Evolutionary conservation across 2,113 vertebrate genomes (phyloP), one percentile per base, ranked within the genome.

Genomic region (Hipposideros armiger): DNA sequence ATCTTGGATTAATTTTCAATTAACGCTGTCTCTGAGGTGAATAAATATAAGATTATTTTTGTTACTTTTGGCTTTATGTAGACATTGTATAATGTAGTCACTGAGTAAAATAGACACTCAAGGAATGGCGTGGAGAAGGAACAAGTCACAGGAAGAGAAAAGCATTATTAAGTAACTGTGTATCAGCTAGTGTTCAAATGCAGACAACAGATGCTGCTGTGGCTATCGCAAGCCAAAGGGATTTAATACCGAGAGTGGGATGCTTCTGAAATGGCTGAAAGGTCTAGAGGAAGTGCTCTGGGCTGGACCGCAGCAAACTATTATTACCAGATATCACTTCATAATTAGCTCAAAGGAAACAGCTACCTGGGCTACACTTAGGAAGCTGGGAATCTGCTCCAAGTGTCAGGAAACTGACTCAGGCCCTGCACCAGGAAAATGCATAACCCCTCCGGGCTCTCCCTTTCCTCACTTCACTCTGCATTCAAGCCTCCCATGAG

Each of bases 1-100:
- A 13, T 84, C 66, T 40, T 60, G 14, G n/a, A 73, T 81, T 91
- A 84, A 88, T 89, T 95, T 93, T 88, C 72, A 84, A 78, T 64
- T 89, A 89, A 64, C 1, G 3, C 4, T 56, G 32, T 86, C 40
- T 93, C 40, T 62, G 30, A 87, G 15, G 52, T 90, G 4, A 91
- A 69, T 50, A 88, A 7, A 83, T 42, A 32, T 54, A 54, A 64
- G 20, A 77, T 82, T 87, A 78, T 54, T 64, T 74, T 91, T 69
- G 14, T 62, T 66, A 78, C 60, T 76, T 50, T 81, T 74, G 40
- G 3, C n/a, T 67, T 85, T 73, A 67, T 54, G 11, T 36, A 56
- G 32, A 89, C 7, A 42, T 62, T 94, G 24, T 50, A 89, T 73
- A 82, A 88, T 88, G 58, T 26, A 30, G 4, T 54, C 36, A 91